Conservation (phyloP, 1,140 invertebrate species). For the Chrysomallon squamiferum region DNA sequence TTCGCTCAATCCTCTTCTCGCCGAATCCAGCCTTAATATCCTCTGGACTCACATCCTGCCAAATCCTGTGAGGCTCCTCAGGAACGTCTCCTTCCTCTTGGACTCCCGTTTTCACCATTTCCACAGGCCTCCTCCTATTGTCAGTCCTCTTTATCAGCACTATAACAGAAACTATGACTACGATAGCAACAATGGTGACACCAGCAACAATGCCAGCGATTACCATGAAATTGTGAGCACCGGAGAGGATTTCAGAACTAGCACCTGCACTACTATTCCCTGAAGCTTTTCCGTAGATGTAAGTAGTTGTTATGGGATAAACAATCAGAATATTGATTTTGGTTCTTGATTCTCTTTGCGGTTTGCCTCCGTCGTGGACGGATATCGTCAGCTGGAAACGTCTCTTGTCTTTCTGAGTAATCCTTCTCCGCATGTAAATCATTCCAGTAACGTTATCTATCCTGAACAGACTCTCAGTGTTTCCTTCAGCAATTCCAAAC, state of each 20-base stretch:
- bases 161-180: constrained; percentile 43
- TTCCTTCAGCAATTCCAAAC: constrained; percentile 86
- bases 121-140: constrained; percentile 2
- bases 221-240: constrained; percentile 38
- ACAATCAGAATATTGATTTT: too few species aligned
- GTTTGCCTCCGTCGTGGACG: constrained; percentile 38
- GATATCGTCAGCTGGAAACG: constrained; percentile 32
- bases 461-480: constrained; percentile 76
- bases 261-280: constrained; percentile 29
- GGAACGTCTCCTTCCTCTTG: constrained; percentile 25
- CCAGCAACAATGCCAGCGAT: constrained; percentile 46
- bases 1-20: not conserved
- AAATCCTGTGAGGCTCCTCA: constrained; percentile 19
- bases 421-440: constrained; percentile 28
- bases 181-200: constrained; percentile 41
- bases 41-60: constrained; percentile 17
- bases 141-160: constrained; percentile 36
- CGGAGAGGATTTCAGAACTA: constrained; percentile 6
- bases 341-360: constrained; percentile 20
- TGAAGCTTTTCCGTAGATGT: constrained; percentile 37
- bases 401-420: constrained; percentile 24
- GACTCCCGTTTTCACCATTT: constrained; percentile 23
- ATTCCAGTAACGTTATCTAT: constrained; percentile 36
- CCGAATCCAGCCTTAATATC: constrained; percentile 9
- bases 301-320: too few species aligned